These are phyloP conservation scores for Eretmochelys imbricata DNA, from an alignment of 2,113 vertebrate species.

Conservation along the genomic window DNA sequence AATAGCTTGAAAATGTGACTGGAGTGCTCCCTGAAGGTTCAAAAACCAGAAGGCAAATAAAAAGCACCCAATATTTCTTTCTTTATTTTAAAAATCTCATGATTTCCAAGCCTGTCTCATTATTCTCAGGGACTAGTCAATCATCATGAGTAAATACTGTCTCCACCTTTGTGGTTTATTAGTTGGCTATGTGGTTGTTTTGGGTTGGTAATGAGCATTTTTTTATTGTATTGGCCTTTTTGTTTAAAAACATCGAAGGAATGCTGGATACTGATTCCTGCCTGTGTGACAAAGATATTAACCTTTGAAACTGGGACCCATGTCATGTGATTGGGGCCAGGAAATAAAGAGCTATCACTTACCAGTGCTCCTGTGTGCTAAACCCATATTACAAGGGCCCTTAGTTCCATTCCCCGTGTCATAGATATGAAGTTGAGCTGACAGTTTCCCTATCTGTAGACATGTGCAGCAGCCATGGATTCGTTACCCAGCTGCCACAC, in stretches of 20 bases:
- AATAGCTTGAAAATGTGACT: neutral
- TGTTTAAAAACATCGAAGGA: neutral
- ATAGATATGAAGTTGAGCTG: neutral
- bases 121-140: neutral
- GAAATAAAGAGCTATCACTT: slow-evolving; percentile 16
- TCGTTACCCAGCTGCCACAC: neutral
- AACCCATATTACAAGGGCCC: neutral
- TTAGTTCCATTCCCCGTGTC: neutral
- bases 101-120: neutral
- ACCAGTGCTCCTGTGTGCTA: neutral
- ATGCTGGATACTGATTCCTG: neutral
- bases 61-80: neutral
- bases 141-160: neutral
- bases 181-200: neutral
- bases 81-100: neutral
- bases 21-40: neutral
- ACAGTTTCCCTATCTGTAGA: neutral
- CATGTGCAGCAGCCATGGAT: neutral
- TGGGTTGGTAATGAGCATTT: neutral
- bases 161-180: neutral
- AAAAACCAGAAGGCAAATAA: neutral
- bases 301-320: neutral
- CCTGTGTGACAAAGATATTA: neutral
- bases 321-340: neutral
- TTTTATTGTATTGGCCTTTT: neutral